Evolutionary conservation across 1,140 invertebrate species (phyloP), one percentile per base, ranked within the genome.

Genomic region (Temnothorax longispinosus): DNA sequence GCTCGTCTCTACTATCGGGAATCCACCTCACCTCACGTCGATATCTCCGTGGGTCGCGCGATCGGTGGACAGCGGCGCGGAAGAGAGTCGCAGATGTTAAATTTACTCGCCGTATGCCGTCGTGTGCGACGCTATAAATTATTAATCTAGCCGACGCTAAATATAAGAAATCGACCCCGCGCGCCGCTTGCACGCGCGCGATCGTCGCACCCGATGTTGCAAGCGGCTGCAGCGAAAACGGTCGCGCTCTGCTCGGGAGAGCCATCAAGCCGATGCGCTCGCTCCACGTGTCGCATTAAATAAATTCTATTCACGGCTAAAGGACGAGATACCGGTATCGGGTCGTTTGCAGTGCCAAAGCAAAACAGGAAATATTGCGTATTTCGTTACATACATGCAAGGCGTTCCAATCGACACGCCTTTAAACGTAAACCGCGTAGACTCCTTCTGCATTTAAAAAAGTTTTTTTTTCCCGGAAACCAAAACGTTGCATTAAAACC

Each of bases 261-360:
- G 15, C 38, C 27, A 76, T 76, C 54, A 38, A 15, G 27, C 56
- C 75, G 56, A 62, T 62, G 75, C 76, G n/a, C 47, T 67, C 35
- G 62, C 44, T 54, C 47, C 62, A 80, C 47, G 77, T 80, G 77
- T 80, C 77, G 77, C 77, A 41, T 69, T 67, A 69, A 69, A 67
- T 67, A 69, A 80, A 67, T 21, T 67, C 62, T 80, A 67, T 78
- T 78, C 60, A 35, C 27, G 32, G 11, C 62, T 35, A 65, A 21
- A 27, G 56, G 44, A 80, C 35, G 35, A 80, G 44, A 80, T 67
- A 80, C 47, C n/a, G 8, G 3, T 67, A 27, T 77, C 41, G 21
- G 21, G 44, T 18, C 38, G 44, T 38, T 54, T 10, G 41, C 41
- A 5, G 13, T 77, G 56, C 15, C 56, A 47, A 64, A 78, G 27